Evolutionary conservation across 2,113 vertebrate genomes (phyloP).

Genomic region (Nerophis ophidion): DNA sequence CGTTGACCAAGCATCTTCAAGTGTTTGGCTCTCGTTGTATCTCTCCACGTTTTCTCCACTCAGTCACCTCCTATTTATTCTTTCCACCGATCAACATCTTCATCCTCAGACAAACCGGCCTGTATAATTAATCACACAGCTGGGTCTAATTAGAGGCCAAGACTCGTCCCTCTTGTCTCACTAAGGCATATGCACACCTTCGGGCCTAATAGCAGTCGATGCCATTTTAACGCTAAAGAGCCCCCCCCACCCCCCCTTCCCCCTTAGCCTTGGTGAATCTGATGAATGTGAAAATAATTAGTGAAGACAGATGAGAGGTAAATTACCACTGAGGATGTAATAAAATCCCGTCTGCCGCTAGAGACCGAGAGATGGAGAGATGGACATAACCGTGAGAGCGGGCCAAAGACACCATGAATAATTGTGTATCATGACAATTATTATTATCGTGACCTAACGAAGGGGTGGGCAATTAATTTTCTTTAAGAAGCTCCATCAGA

Average conservation of each 20-base stretch:
- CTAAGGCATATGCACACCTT: slow-evolving; percentile 58
- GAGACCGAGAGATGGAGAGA: slow-evolving; percentile 52
- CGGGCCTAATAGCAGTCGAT: slow-evolving; percentile 93
- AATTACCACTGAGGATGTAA: slow-evolving; percentile 99
- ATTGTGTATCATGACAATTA: slow-evolving; percentile 52
- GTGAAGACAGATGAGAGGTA: slow-evolving; percentile 99
- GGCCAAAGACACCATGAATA: slow-evolving; percentile 19
- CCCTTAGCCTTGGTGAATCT: slow-evolving; percentile 99
- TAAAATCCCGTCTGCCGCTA: slow-evolving; percentile 84
- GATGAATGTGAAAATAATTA: slow-evolving; percentile 99
- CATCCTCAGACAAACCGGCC: slow-evolving; percentile 80
- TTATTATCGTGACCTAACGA: slow-evolving; percentile 50
- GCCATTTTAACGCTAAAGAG: slow-evolving; percentile 98
- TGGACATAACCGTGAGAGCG: slow-evolving; percentile 13
- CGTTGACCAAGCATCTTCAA: no score
- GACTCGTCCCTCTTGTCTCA: slow-evolving; percentile 93
- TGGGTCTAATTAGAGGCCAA: slow-evolving; percentile 99
- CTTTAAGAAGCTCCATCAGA: no score
- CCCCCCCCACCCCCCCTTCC: slow-evolving; percentile 93
- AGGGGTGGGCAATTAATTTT: no score
- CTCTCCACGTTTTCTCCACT: slow-evolving; percentile 63
- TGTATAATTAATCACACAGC: slow-evolving; percentile 99
- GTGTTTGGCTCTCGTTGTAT: slow-evolving; percentile 45
- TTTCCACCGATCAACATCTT: slow-evolving; percentile 68
- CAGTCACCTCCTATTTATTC: slow-evolving; percentile 64